A percentile compares a stretch with the other conserved stretches of the same genome.
Evolutionary conservation across 2,113 vertebrate genomes (phyloP).

Genomic region (Dromaius novaehollandiae): DNA sequence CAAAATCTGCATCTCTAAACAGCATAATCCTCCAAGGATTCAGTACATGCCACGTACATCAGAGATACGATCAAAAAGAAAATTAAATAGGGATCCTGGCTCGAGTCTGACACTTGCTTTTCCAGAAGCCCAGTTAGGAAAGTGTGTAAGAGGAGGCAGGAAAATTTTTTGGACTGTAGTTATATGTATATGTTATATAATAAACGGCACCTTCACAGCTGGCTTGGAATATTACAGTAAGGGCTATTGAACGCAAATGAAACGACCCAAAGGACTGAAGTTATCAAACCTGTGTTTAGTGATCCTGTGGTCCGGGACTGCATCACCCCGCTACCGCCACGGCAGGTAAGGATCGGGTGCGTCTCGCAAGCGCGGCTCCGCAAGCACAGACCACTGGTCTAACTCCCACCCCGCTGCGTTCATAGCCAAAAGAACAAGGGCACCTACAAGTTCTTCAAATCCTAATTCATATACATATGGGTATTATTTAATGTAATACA

Average conservation of each 20-base stretch:
- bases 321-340: no score
- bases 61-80: not conserved
- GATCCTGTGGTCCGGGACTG: not conserved
- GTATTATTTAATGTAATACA: not conserved
- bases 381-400: not conserved
- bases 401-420: not conserved
- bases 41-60: not conserved
- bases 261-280: not conserved
- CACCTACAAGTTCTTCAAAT: not conserved
- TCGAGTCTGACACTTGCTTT: not conserved
- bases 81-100: not conserved
- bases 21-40: accelerated
- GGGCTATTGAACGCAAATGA: not conserved
- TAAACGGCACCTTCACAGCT: accelerated
- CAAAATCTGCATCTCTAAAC: not conserved
- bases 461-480: not conserved
- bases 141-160: not conserved
- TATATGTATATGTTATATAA: not conserved
- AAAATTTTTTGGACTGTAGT: not conserved
- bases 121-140: not conserved
- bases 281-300: not conserved
- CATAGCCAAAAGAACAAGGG: not conserved
- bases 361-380: not conserved
- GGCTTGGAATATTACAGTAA: not conserved
- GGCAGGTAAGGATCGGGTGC: accelerated